Percentiles rank a stretch among this genome's conserved stretches.
These are phyloP conservation scores for Falco naumanni DNA, from an alignment of 2,797 vertebrate genomes.

Conservation along the genomic window DNA sequence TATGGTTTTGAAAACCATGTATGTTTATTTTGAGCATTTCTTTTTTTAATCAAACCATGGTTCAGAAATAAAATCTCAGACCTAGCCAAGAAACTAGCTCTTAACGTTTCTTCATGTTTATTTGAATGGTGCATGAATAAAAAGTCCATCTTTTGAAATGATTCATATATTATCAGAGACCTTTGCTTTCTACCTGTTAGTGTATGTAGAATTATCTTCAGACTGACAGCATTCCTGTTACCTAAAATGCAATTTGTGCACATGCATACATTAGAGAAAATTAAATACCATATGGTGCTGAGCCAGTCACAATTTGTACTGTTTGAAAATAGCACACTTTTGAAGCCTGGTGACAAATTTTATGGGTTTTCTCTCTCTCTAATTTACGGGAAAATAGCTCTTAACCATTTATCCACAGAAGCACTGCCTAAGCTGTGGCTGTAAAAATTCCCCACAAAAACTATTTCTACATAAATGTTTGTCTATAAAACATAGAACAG, in stretches of 20 bases:
- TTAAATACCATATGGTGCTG: constrained; percentile 74
- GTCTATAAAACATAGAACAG: constrained; percentile 19
- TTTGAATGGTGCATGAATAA: background rate
- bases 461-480: constrained; percentile 46
- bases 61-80: background rate
- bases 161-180: background rate
- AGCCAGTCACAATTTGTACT: constrained; percentile 71
- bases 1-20: background rate
- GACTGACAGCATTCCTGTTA: constrained; percentile 41
- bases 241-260: constrained; percentile 64
- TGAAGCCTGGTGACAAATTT: constrained; percentile 69
- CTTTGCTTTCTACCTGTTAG: constrained; percentile 45
- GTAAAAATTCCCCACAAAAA: constrained; percentile 45
- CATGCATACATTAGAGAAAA: constrained; percentile 69
- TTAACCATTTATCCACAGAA: constrained; percentile 63
- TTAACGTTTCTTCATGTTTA: background rate
- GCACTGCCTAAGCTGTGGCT: background rate
- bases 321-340: constrained; percentile 67
- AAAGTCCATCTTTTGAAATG: constrained; percentile 1
- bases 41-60: background rate
- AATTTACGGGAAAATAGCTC: constrained; percentile 64
- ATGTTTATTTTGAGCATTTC: background rate
- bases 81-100: background rate
- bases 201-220: constrained; percentile 44
- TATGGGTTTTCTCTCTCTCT: constrained; percentile 47